These are phyloP conservation scores for Pachycephus smyrnensis DNA, from an alignment of 2,888 invertebrate genomes.

Conservation along the genomic window DNA sequence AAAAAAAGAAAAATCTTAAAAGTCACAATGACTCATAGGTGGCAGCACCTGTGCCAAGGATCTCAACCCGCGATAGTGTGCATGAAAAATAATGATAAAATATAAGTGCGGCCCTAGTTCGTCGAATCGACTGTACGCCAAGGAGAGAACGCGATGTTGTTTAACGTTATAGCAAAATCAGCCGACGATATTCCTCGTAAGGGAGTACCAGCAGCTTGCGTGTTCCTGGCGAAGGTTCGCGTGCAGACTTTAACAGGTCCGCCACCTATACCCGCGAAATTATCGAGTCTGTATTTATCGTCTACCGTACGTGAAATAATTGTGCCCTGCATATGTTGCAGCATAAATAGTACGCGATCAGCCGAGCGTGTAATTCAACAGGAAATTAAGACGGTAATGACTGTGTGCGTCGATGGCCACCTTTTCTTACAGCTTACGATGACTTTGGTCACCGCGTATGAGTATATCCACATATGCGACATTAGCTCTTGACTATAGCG, in stretches of 20 bases:
- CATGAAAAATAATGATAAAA: no score
- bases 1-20: no score
- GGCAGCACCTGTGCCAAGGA: no score
- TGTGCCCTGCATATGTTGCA: slow-evolving; percentile 1
- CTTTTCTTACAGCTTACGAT: no score
- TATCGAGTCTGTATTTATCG: slow-evolving; percentile 24
- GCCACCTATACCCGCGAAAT: slow-evolving; percentile 17
- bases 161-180: not conserved
- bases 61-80: no score
- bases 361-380: no score
- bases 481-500: no score
- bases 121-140: not conserved
- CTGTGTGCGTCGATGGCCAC: no score
- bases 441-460: no score
- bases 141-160: slow-evolving; percentile 2
- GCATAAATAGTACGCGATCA: not conserved
- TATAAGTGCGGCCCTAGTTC: not conserved
- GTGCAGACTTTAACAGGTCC: slow-evolving; percentile 16
- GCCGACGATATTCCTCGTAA: slow-evolving; percentile 7
- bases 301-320: slow-evolving; percentile 8
- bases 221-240: slow-evolving; percentile 11
- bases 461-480: no score
- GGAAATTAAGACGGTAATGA: no score
- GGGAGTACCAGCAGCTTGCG: slow-evolving; percentile 1
- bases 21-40: no score